Percentiles rank a stretch among this genome's conserved stretches.
These are phyloP conservation scores for Neoscelio sp. DNA, from an alignment of 2,888 invertebrate genomes.

Conservation along the genomic window DNA sequence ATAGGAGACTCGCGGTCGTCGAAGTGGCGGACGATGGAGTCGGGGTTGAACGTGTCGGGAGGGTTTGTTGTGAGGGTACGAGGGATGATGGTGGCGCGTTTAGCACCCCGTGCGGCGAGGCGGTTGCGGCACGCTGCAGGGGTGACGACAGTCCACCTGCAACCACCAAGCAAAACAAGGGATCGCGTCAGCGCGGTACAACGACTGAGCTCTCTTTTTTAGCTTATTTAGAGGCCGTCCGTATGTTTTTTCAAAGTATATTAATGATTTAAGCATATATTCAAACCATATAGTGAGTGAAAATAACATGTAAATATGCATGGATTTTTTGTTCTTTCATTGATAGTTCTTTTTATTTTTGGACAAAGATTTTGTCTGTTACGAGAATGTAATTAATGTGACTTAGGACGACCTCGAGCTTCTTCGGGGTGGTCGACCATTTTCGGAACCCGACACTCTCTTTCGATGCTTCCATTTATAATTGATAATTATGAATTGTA, in stretches of 20 bases:
- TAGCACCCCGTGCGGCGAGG: conserved; percentile 81
- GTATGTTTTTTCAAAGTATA: too few species aligned
- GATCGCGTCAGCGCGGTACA: conserved; percentile 76
- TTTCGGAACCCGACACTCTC: conserved; percentile 78
- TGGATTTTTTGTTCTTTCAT: neutral
- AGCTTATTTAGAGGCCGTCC: conserved; percentile 58
- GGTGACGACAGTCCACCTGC: conserved; percentile 83
- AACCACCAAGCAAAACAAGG: conserved; percentile 82
- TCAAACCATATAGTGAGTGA: too few species aligned
- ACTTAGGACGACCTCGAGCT: conserved; percentile 64
- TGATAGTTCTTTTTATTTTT: conserved; percentile 13
- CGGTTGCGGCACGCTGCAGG: conserved; percentile 83
- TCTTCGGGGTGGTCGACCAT: conserved; percentile 65
- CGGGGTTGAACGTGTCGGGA: conserved; percentile 80
- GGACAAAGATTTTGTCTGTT: conserved; percentile 39
- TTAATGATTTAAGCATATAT: too few species aligned
- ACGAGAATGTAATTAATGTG: conserved; percentile 31
- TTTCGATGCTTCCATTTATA: conserved; percentile 74
- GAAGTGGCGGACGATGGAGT: conserved; percentile 81
- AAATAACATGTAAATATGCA: neutral
- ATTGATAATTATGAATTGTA: conserved; percentile 13
- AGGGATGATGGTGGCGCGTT: conserved; percentile 79
- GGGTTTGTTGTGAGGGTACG: conserved; percentile 78
- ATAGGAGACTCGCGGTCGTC: conserved; percentile 82
- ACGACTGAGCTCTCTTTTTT: conserved; percentile 60